Evolutionary conservation across 2,797 vertebrate genomes (phyloP), one percentile per base, ranked within the genome.

Genomic region (Cyclopterus lumpus): DNA sequence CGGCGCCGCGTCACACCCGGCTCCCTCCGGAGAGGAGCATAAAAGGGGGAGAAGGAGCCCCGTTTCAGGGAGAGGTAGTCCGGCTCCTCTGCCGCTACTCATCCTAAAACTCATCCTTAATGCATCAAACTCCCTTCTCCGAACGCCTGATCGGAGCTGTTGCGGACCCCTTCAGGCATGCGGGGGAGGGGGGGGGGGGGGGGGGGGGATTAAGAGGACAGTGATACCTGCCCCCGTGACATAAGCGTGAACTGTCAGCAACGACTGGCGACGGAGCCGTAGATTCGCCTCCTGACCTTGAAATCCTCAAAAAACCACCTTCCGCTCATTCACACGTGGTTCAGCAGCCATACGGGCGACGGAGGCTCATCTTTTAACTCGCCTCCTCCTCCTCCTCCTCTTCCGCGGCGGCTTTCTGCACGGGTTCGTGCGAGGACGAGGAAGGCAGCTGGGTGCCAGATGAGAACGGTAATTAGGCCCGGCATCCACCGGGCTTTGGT

Each of bases 401-500:
- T 44, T 78, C 84, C 64, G 80, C 79, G 70, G 71, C 68, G 80
- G 81, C 77, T 80, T 73, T 83, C 82, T 48, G 66, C 51, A 48
- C n/a, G 83, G 82, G 92, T 93, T 93, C 88, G 78, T 63, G 44
- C 54, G 22, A 91, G 93, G 92, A 93, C 89, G 81, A 38, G 76
- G 60, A 48, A 75, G 80, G 77, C 87, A 92, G 85, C 84, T 88
- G 88, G 88, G 91, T 86, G 89, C 91, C 93, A 90, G 91, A 88
- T 89, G 87, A 91, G 85, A 89, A 53, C 83, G 48, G 82, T 90
- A 92, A 93, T 93, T 90, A 92, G 91, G 89, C 26, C 90, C 75
- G 62, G 77, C 77, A 81, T 92, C 92, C 90, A 90, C 90, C 79
- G 82, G 86, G 91, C 88, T 92, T 89, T 85, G 84, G 88, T 92